Base-by-base conservation (phyloP, 1,140 invertebrate species). In the Zaprionus tsacasi region DNA sequence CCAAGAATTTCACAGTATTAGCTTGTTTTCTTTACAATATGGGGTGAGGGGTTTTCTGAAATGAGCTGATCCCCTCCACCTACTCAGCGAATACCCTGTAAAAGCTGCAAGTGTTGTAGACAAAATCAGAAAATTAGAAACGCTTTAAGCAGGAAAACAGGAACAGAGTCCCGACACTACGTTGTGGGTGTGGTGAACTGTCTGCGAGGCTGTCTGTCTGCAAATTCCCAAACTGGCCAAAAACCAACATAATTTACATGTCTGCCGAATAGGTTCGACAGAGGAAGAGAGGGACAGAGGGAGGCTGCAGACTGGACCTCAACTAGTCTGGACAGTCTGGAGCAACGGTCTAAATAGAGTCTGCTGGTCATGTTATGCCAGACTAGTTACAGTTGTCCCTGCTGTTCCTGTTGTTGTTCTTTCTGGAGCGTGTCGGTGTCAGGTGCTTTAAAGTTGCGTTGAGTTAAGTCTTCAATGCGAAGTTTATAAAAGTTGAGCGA, bases 191-290 rank as follows among this genome's bases (percentile, higher is more conserved):
- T 35, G 50, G 35, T 21, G 11, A 30, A 45, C 17, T 27, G 25
- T 66, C 15, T 36, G 27, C 52, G 25, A 52, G 56, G 30, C 57
- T n/a, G 63, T 65, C 52, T 54, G 70, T 48, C 48, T 66, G 72
- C 69, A 65, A 81, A 85, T 71, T 85, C 74, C 50, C 73, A 81
- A 78, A 85, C 78, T 74, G 78, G 76, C 66, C 82, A 78, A 83
- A 82, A 83, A 85, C 81, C 81, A 75, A 85, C 78, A 85, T 86
- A 86, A 85, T 85, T 85, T 86, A 85, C 81, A 85, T 85, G 81
- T 86, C 81, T 85, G 81, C 81, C 77, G 78, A 55, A 78, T 81
- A 85, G 77, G 74, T 86, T 86, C 81, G 74, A 71, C 66, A 73
- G 17, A 36, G 73, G 66, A 25, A 15, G 25, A 50, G 40, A 30